Evolutionary conservation across 2,113 vertebrate genomes (phyloP).

Genomic region (Gopherus evgoodei): DNA sequence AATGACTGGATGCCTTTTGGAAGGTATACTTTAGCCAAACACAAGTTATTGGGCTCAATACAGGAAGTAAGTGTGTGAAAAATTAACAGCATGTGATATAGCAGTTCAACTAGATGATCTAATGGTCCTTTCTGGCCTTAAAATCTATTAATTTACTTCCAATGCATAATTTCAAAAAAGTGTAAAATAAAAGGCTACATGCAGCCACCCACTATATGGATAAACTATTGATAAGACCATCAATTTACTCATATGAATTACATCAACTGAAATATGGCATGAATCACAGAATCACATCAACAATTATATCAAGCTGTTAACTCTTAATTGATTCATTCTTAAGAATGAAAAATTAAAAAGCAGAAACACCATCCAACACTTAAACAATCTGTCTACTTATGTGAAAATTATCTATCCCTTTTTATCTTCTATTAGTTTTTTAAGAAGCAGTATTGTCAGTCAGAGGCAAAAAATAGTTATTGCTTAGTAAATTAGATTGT

Average conservation of each 20-base stretch:
- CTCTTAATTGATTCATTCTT: conserved; percentile 69
- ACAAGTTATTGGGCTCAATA: background rate
- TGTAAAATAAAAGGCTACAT: conserved; percentile 19
- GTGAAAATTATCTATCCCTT: conserved; percentile 64
- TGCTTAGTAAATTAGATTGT: background rate
- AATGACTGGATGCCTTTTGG: background rate
- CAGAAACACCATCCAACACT: conserved; percentile 61
- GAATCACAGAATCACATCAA: conserved; percentile 65
- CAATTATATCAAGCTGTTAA: conserved; percentile 71
- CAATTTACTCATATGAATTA: conserved; percentile 64
- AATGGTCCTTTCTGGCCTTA: background rate
- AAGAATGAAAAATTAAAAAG: conserved; percentile 67
- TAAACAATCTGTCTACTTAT: conserved; percentile 58
- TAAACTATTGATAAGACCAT: conserved; percentile 68
- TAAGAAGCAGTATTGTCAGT: conserved; percentile 33
- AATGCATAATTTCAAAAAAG: conserved; percentile 51
- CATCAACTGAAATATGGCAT: conserved; percentile 63
- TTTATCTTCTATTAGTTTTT: conserved; percentile 52
- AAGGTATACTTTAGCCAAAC: background rate
- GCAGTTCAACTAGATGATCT: background rate
- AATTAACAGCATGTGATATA: background rate
- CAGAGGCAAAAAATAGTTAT: conserved; percentile 31
- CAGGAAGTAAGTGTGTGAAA: background rate
- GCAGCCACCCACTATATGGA: conserved; percentile 41
- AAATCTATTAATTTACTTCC: background rate